Evolutionary conservation across 2,797 vertebrate species (phyloP).

Genomic region (Esox lucius): DNA sequence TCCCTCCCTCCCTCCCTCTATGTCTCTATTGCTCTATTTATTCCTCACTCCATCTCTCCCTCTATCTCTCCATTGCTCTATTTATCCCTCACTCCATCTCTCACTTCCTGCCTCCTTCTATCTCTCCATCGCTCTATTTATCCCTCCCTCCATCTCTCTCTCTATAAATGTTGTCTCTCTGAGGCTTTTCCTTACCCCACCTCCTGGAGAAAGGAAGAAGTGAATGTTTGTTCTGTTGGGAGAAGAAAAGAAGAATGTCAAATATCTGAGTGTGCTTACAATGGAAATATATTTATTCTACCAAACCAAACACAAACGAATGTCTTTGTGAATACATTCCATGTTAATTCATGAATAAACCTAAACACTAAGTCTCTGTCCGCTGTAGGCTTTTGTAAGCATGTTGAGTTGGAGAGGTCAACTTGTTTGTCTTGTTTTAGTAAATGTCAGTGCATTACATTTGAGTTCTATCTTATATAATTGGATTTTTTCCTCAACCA

Average conservation of each 20-base stretch:
- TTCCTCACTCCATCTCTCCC: too few species aligned
- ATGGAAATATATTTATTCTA: too few species aligned
- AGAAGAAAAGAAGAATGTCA: background rate
- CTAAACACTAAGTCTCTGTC: background rate
- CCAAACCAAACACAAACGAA: background rate
- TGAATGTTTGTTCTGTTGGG: background rate
- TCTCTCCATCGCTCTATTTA: background rate
- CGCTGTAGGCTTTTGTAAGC: too few species aligned
- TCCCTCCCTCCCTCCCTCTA: background rate
- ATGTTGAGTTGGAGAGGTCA: background rate
- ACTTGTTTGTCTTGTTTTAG: background rate
- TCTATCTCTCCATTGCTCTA: too few species aligned
- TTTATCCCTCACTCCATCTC: background rate
- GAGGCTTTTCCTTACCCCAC: slow-evolving; percentile 55
- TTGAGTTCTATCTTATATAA: background rate
- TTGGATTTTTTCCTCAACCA: background rate
- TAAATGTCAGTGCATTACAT: background rate
- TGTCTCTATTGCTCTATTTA: too few species aligned
- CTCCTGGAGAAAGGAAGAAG: slow-evolving; percentile 54
- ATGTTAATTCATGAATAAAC: background rate
- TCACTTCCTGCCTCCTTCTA: background rate
- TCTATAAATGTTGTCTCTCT: background rate
- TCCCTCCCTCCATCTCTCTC: slow-evolving; percentile 13
- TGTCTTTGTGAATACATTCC: background rate
- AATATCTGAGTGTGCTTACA: slow-evolving; percentile 2